Evolutionary conservation across 2,797 vertebrate genomes (phyloP).

Genomic region (Knipowitschia caucasica): DNA sequence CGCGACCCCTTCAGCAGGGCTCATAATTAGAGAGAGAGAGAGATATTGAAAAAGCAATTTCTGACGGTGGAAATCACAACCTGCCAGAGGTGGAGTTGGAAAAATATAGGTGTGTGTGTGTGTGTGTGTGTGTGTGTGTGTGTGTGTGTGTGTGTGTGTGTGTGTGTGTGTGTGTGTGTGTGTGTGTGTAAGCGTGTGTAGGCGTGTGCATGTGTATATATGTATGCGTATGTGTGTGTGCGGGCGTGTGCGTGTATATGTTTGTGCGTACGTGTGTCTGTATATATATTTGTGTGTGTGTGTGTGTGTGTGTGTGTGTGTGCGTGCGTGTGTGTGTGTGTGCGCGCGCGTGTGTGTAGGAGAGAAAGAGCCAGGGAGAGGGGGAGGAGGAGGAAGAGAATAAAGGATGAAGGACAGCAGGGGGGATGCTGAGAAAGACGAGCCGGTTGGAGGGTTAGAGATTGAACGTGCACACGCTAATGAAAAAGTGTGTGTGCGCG

Average conservation of each 20-base stretch:
- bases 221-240: too few species aligned
- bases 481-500: conserved; percentile 43
- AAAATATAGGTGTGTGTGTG: conserved; percentile 64
- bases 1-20: conserved; percentile 75
- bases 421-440: conserved; percentile 72
- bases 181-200: too few species aligned
- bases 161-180: too few species aligned
- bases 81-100: conserved; percentile 79
- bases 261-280: too few species aligned
- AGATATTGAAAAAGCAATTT: conserved; percentile 85
- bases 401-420: conserved; percentile 72
- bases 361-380: conserved; percentile 36
- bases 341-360: conserved; percentile 6
- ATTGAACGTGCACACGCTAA: conserved; percentile 64
- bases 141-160: too few species aligned
- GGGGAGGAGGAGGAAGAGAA: conserved; percentile 54
- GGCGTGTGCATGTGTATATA: too few species aligned
- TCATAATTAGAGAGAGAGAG: conserved; percentile 81
- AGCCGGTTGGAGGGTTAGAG: conserved; percentile 65
- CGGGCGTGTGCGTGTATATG: too few species aligned
- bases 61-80: conserved; percentile 81
- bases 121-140: too few species aligned
- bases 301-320: too few species aligned
- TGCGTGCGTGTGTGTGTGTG: not conserved
- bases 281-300: too few species aligned